Evolutionary conservation across 2,888 invertebrate genomes (phyloP), one percentile per base, ranked within the genome.

Genomic region (Lasioglossum oenotherae): DNA sequence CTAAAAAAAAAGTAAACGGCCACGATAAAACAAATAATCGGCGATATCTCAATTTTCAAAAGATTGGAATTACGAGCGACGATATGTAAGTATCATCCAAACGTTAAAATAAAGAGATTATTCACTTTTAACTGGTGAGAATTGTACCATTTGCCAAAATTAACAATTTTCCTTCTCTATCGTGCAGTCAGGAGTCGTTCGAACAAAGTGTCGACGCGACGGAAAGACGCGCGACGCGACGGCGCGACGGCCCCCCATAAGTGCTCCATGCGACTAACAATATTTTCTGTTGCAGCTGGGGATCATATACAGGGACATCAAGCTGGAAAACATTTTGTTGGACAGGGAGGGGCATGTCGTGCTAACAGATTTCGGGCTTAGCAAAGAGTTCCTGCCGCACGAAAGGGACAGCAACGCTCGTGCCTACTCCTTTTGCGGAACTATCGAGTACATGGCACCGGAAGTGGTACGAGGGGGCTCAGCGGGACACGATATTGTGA

Each of bases 381-480:
- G 99, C 95, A 99, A 99, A 96, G 99, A 99, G 96, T 98, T 98
- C 95, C 97, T 98, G 81, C 96, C 97, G 23, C 95, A 96, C 93
- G 96, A 97, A 93, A 96, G 96, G 93, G 96, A 97, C 92, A 95
- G 95, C 93, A 97, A 98, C 93, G 97, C 97, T 94, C 96, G 99
- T 87, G 98, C 99, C 0, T 99, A 99, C 96, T 99, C 99, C 87
- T 99, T 99, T 96, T 99, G 99, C 95, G 99, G 99, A 31, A 99
- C 99, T 88, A 98, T 99, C 92, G 99, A 99, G 95, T 99, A 99
- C 95, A 99, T 99, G 99, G 99, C 99, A 35, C 99, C 98, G 0
- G 98, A 97, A 94, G 96, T 97, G 53, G 96, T 97, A 60, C 96
- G 97, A 93, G 98, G 98, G 80, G 98, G 98, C 86, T 97, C 97